Evolutionary conservation across 92 coral and sea anemone species (phyloP), one percentile per base, ranked within the genome.

Genomic region (Galaxea fascicularis): DNA sequence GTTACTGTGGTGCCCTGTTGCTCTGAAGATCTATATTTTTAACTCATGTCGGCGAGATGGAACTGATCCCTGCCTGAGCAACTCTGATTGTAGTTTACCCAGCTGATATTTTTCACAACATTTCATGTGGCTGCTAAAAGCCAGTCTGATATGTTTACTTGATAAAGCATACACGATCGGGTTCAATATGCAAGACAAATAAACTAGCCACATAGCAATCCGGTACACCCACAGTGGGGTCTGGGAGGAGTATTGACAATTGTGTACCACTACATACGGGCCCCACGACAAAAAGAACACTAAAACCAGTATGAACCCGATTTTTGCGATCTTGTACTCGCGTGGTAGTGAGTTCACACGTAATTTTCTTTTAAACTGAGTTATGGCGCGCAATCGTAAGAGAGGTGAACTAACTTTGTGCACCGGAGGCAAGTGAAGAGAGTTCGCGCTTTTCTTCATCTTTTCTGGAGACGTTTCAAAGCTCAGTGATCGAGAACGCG

Each of bases 271-370:
- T 84, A 94, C 82, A 83, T 94, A 92, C 1, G 98, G 98, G 20
- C 94, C 95, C 98, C 98, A 94, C 18, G 98, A 91, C 14, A 94
- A 67, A 62, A 93, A 91, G 73, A 96, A 96, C 72, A 95, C 93
- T 20, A 96, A 57, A 59, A 96, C 90, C 46, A 96, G 85, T 53
- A 93, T 47, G 41, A 94, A 89, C 31, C 98, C 98, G 16, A 93
- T 94, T 69, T 95, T 90, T 16, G 98, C 98, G 45, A 96, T 92
- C 86, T 91, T 95, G 86, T 92, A 96, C 78, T 96, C 98, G 57
- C 91, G 94, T 22, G 98, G 95, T 14, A 95, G 74, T 25, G 90
- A 18, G 51, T 65, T 84, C 63, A 66, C 66, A 29, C 62, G 78
- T 13, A 82, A 73, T 31, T 14, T 29, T 59, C 65, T 56, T 54